Evolutionary conservation across 23 tunicate species (phyloP).

Genomic region (Trididemnum nubilum): DNA sequence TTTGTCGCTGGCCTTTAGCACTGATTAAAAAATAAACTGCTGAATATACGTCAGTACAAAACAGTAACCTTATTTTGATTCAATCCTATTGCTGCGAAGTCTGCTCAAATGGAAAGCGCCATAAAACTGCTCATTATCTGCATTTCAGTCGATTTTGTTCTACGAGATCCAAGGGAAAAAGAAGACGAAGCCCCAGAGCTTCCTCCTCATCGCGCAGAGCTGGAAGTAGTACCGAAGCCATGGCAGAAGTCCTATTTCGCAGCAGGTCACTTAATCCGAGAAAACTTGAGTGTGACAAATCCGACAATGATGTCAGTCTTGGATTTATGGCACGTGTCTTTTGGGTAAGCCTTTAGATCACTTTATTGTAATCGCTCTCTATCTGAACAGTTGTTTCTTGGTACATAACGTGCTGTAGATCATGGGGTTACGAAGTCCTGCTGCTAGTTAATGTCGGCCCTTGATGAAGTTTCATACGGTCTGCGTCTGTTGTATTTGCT

Average conservation of each 20-base stretch:
- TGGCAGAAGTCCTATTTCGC: constrained; percentile 72
- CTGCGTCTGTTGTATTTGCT: no score
- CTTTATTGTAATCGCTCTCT: not conserved
- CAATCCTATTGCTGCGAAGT: no score
- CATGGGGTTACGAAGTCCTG: not conserved
- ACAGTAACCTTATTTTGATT: no score
- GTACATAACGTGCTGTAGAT: not conserved
- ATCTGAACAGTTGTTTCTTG: not conserved
- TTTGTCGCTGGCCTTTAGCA: no score
- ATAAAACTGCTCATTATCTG: no score
- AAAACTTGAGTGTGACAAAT: constrained; percentile 86
- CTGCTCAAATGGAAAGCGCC: no score
- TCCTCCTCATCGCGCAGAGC: constrained; percentile 81
- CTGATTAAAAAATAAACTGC: no score
- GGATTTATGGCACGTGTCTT: constrained; percentile 92
- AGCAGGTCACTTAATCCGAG: constrained; percentile 42
- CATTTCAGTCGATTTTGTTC: constrained; percentile 87
- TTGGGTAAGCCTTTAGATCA: constrained; percentile 61
- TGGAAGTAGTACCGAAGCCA: constrained; percentile 91
- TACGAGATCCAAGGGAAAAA: constrained; percentile 93
- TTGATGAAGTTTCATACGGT: no score
- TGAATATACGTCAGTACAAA: no score
- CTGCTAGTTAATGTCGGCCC: no score
- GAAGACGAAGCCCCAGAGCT: constrained; percentile 80
- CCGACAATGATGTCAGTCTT: constrained; percentile 96